phyloP scores from a whole-genome alignment of 1,140 invertebrate species.

The Neodiprion lecontei region DNA sequence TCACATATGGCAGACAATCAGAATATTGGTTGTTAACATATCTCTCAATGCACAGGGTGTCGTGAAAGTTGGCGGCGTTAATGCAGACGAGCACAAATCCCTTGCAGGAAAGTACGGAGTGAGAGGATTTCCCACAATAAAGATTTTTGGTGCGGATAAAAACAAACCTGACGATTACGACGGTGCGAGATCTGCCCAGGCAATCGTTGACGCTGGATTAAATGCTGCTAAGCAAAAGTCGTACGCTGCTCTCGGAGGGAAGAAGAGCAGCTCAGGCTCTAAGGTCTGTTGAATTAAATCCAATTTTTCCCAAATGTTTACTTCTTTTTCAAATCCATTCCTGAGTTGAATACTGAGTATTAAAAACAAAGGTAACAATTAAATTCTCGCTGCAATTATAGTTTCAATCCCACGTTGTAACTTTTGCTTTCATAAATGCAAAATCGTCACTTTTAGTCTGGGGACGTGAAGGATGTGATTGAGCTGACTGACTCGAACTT shows the following conservation, averaged over 20 bases:
- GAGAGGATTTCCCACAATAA: conserved; percentile 94
- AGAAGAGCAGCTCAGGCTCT: conserved; percentile 53
- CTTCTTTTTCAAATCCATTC: no score
- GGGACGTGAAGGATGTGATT: conserved; percentile 79
- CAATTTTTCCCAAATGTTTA: conserved; percentile 9
- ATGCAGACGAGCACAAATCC: conserved; percentile 89
- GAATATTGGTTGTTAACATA: conserved; percentile 11
- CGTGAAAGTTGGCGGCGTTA: conserved; percentile 92
- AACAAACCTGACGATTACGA: conserved; percentile 87
- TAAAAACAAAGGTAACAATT: no score
- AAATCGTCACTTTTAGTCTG: conserved; percentile 37
- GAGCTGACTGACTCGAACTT: conserved; percentile 96
- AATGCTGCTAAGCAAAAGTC: conserved; percentile 75
- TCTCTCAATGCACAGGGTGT: conserved; percentile 72
- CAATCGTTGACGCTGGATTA: conserved; percentile 84
- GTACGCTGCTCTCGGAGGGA: conserved; percentile 69
- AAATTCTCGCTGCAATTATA: no score
- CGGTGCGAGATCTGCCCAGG: conserved; percentile 84
- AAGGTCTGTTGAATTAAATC: conserved; percentile 34
- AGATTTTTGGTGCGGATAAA: conserved; percentile 91
- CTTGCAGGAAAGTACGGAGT: conserved; percentile 84
- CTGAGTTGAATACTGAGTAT: no score
- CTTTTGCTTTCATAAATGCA: conserved; percentile 6
- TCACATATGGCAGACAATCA: conserved; percentile 4
- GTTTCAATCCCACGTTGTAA: background rate